Base-by-base conservation (phyloP, 1,140 invertebrate genomes). In the Battus philenor region DNA sequence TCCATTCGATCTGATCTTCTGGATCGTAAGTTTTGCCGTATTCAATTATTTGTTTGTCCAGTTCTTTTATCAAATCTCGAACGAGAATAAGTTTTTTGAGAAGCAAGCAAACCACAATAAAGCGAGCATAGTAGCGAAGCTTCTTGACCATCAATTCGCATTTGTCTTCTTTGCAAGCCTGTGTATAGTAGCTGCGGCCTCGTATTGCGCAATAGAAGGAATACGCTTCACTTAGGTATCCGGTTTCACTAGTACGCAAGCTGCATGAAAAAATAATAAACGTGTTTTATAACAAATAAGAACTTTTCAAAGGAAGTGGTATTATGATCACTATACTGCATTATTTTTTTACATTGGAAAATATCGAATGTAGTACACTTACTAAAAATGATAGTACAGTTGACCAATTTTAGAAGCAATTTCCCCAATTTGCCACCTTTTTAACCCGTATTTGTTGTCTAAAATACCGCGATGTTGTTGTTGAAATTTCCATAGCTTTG, bases 351-450 rank as follows among this genome's bases (percentile, higher is more conserved):
- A n/a, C n/a, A n/a, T n/a, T n/a, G n/a, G n/a, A n/a, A n/a, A n/a
- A n/a, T n/a, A n/a, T n/a, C n/a, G n/a, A n/a, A n/a, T n/a, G n/a
- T n/a, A n/a, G n/a, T 20, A 26, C 41, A 90, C 94, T 93, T 88
- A 96, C 94, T 99, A 99, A 85, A 98, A 99, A 86, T 99, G 97
- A 79, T 99, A 99, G 87, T 99, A 99, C 10, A 99, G 91, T 86
- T 99, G 97, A 51, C 97, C 97, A 80, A 99, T 99, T 89, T 99
- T 99, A 6, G 96, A 98, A 7, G 97, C 97, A 52, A 99, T 98
- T 88, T 99, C 97, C 34, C 97, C 97, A 64, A 99, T 99, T 87
- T 99, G 97, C 97, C 97, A 99, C 56, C 97, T 87, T 68, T 99
- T 99, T 53, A 99, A 86, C 10, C 95, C 95, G 87, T 98, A 99